Evolutionary conservation across 2,797 vertebrate genomes (phyloP).

Genomic region (Linurgus olivaceus): DNA sequence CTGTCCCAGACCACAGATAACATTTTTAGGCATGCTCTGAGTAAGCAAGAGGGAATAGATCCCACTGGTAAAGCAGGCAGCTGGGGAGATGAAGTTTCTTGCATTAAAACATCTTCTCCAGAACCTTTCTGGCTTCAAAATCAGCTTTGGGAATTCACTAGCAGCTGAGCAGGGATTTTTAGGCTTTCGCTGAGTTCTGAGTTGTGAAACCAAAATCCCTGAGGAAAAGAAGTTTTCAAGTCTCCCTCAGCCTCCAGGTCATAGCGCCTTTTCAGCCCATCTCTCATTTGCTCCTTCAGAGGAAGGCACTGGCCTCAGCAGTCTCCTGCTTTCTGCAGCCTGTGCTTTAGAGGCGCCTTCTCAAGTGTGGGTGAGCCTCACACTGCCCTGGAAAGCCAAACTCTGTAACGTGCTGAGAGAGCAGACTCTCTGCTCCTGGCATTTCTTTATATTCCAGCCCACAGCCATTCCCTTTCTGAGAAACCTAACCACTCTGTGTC

Average conservation of each 20-base stretch:
- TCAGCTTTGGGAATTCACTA: not conserved
- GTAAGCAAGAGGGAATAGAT: not conserved
- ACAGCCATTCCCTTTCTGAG: conserved; percentile 56
- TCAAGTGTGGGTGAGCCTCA: not conserved
- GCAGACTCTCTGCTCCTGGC: not conserved
- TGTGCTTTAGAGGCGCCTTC: not conserved
- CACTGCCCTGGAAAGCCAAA: not conserved
- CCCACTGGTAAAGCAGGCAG: not conserved
- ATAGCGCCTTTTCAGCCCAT: not conserved
- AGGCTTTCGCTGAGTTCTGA: not conserved
- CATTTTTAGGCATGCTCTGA: not conserved
- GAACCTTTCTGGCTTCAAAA: not conserved
- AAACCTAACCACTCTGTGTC: conserved; percentile 53
- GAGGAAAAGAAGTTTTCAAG: not conserved
- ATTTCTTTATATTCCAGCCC: conserved; percentile 37
- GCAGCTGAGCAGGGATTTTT: conserved; percentile 1
- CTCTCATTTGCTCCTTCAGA: not conserved
- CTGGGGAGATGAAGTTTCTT: not conserved
- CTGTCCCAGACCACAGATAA: not conserved
- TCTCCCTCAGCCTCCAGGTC: not conserved
- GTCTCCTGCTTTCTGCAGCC: not conserved
- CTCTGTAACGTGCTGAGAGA: not conserved
- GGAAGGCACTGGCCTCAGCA: not conserved
- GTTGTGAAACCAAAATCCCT: not conserved
- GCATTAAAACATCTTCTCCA: conserved; percentile 5